Base-by-base conservation (phyloP, 2,888 invertebrate genomes). In the Elaeidobius kamerunicus region DNA sequence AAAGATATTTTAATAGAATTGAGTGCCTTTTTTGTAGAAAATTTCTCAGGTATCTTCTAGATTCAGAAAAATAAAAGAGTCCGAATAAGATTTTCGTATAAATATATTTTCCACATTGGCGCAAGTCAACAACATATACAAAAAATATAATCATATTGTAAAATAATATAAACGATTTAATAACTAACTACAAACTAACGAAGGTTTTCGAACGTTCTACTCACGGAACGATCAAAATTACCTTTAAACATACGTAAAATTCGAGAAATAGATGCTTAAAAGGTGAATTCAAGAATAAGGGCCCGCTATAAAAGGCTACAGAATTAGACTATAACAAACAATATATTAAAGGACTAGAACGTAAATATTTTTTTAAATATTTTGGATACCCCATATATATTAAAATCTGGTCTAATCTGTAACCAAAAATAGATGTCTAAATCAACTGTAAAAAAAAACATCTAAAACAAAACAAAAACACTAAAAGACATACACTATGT, bases 61-160 rank as follows among this genome's bases (percentile, higher is more conserved):
- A 30, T 30, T n/a, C n/a, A 30, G 12, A 30, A 36, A 62, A 63
- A 63, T 61, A 62, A 63, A 63, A 62, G 60, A 60, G 59, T 58
- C 57, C 55, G 44, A 58, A 60, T 62, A 38, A 48, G 44, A 60
- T 67, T 72, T 71, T 72, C 69, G 65, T 73, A 73, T 71, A 73
- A 73, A 73, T 73, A 73, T 73, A 73, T 73, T 73, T 72, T 73
- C 73, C 73, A 73, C 73, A 72, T 71, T 73, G 73, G 73, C 73
- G 70, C 73, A 73, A 73, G 73, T 73, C 72, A 72, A 73, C 72
- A 73, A 65, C 61, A 73, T 72, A 73, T 70, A 73, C 72, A 73
- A 73, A 72, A 73, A 70, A 72, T 71, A 71, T 68, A 69, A 65
- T 68, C 67, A 48, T 42, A 55, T 47, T 51, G 66, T 69, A 70